Evolutionary conservation across 2,113 vertebrate genomes (phyloP).

Genomic region (Boulengeromyrus knoepffleri): DNA sequence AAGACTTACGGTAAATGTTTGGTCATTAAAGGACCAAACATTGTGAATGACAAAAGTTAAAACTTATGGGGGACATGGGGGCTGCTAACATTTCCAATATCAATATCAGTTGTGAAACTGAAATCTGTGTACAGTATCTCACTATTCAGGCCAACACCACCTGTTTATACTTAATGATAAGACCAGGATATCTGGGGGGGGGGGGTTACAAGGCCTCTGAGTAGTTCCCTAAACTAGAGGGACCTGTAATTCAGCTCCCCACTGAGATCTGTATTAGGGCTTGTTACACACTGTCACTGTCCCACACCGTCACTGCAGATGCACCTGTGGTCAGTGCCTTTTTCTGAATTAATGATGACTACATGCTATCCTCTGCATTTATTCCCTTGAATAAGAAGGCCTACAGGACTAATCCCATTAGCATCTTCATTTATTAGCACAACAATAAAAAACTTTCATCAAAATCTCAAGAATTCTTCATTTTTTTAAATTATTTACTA

Average conservation of each 20-base stretch:
- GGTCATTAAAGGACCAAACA: background rate
- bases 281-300: background rate
- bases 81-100: background rate
- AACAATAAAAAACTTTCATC: background rate
- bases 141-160: background rate
- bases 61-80: background rate
- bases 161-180: background rate
- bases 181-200: background rate
- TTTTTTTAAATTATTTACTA: background rate
- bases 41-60: background rate
- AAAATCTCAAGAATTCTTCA: background rate
- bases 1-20: background rate
- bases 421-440: background rate
- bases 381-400: background rate
- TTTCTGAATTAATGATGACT: background rate
- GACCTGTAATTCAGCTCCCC: background rate
- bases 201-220: background rate
- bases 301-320: background rate
- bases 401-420: background rate
- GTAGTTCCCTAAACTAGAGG: background rate
- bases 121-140: background rate
- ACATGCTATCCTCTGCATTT: background rate
- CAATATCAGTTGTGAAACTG: background rate
- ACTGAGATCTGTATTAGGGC: background rate
- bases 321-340: background rate